Percentiles rank a stretch among this genome's conserved stretches.
Conservation (phyloP, 2,113 vertebrate genomes). For the Cephalopholis sonnerati region DNA sequence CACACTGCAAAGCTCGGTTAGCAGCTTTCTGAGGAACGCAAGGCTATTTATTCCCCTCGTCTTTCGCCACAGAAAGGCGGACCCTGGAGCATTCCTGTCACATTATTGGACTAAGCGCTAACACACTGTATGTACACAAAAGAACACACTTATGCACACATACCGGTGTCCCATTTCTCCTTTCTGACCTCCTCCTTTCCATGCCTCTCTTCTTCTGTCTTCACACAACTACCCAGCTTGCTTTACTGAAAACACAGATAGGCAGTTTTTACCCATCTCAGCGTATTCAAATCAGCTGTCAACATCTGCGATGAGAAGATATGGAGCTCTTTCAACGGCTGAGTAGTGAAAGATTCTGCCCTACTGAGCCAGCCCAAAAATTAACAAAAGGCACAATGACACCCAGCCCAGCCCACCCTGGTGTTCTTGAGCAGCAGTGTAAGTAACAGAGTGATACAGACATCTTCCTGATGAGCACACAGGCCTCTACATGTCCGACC, state of each 20-base stretch:
- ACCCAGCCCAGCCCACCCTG: not conserved
- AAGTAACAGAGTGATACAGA: conserved; percentile 11
- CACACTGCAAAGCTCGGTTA: conserved; percentile 38
- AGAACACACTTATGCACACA: conserved; percentile 8
- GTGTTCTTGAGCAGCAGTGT: conserved; percentile 9
- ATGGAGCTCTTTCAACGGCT: not conserved
- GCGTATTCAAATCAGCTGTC: conserved; percentile 7
- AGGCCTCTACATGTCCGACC: conserved; percentile 58
- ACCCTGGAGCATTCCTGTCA: conserved; percentile 66
- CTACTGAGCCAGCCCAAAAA: not conserved
- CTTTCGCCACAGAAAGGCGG: conserved; percentile 42
- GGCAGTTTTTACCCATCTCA: not conserved
- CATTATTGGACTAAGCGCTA: conserved; percentile 31
- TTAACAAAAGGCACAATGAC: conserved; percentile 27
- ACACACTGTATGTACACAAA: conserved; percentile 38
- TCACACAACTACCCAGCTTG: conserved; percentile 8
- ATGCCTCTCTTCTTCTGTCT: conserved; percentile 11
- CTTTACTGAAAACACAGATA: not conserved
- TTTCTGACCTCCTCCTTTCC: conserved; percentile 45
- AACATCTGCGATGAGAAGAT: not conserved
- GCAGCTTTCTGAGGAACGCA: conserved; percentile 40
- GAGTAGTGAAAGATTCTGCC: not conserved
- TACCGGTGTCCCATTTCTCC: conserved; percentile 57
- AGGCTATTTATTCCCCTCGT: conserved; percentile 31
- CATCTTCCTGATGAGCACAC: conserved; percentile 41